Conservation (phyloP, 2,113 vertebrate species). For the Poeciliopsis turrubarensis region DNA sequence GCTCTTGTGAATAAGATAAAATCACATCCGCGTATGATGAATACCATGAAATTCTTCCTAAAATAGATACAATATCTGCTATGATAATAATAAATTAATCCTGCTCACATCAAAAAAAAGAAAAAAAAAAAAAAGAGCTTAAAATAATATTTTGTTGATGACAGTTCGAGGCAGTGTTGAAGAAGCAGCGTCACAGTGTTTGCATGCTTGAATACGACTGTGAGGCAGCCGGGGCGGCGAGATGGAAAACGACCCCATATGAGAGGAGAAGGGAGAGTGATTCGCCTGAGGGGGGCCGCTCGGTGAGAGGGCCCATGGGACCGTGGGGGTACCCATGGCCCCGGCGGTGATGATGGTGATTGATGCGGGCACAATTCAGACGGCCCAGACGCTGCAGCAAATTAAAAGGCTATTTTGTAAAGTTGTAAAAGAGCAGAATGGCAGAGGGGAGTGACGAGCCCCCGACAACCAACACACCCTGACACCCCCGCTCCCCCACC, state of each 20-base stretch:
- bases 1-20: conserved; percentile 2
- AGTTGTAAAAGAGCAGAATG: conserved; percentile 81
- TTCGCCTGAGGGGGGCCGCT: conserved; percentile 66
- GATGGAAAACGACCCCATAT: conserved; percentile 24
- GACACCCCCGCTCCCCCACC: neutral
- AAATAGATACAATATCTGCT: neutral
- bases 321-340: conserved; percentile 55
- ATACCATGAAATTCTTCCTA: neutral
- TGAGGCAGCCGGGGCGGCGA: conserved; percentile 7
- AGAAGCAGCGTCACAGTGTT: conserved; percentile 18
- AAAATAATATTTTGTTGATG: neutral
- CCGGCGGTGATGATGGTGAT: conserved; percentile 80
- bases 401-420: conserved; percentile 87
- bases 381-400: conserved; percentile 79
- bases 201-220: conserved; percentile 21
- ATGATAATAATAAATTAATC: neutral
- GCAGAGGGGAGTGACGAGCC: conserved; percentile 57
- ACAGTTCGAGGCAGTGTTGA: neutral
- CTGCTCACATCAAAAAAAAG: neutral
- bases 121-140: neutral
- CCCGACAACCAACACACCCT: neutral
- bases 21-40: conserved; percentile 3
- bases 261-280: conserved; percentile 35
- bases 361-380: conserved; percentile 81
- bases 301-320: conserved; percentile 77